Evolutionary conservation across 2,888 invertebrate genomes (phyloP).

Genomic region (Scrobipalpa atriplicella): DNA sequence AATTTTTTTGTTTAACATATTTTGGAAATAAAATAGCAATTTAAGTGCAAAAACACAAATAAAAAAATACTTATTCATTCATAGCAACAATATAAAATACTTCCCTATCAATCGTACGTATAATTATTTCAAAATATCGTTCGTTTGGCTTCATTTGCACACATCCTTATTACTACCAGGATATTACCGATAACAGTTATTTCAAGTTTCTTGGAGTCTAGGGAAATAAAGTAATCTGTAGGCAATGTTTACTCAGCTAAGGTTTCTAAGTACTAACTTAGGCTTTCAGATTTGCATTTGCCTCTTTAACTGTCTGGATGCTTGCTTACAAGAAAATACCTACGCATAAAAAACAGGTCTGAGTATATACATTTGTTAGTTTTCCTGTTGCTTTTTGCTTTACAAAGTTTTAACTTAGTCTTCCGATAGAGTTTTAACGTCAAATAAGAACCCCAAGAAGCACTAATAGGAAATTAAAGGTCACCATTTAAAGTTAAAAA

Average conservation of each 20-base stretch:
- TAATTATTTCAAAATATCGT: conserved; percentile 9
- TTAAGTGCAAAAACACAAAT: neutral
- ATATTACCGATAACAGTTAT: neutral
- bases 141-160: conserved; percentile 8
- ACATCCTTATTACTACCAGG: conserved; percentile 9
- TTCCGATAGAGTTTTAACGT: neutral
- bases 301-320: neutral
- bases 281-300: neutral
- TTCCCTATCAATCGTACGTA: neutral
- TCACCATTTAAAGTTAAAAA: no score
- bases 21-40: no score
- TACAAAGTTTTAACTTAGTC: neutral
- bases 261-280: neutral
- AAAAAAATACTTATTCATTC: conserved; percentile 3
- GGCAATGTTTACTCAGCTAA: neutral
- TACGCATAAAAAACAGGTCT: neutral
- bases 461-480: no score
- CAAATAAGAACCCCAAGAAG: no score
- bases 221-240: neutral
- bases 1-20: no score
- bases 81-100: conserved; percentile 35
- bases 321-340: neutral
- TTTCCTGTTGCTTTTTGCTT: neutral
- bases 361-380: neutral
- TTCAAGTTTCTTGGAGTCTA: neutral